Conservation (phyloP, 2,113 vertebrate species). For the Caretta caretta region DNA sequence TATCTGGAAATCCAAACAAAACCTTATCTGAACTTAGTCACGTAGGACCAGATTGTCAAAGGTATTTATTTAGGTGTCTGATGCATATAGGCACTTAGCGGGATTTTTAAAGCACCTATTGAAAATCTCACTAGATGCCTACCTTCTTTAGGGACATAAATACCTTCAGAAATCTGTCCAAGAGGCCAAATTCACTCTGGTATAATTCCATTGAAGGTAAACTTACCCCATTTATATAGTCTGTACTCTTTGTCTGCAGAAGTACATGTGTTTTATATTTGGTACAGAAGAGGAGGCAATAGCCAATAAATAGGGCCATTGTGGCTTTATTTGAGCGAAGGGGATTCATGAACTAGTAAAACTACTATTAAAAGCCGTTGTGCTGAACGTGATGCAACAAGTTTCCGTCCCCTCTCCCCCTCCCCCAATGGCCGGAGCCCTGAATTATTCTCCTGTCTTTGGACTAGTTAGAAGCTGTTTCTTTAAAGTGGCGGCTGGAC, state of each 20-base stretch:
- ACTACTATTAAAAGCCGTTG: background rate
- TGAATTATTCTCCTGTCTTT: background rate
- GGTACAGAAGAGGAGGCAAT: background rate
- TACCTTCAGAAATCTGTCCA: constrained; percentile 25
- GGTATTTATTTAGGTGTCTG: constrained; percentile 9
- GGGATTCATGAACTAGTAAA: constrained; percentile 4
- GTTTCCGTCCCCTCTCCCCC: background rate
- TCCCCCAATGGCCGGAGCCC: background rate
- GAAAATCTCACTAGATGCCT: background rate
- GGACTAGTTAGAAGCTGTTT: background rate
- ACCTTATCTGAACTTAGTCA: background rate
- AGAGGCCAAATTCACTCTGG: background rate
- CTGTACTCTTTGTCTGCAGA: background rate
- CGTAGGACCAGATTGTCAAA: background rate
- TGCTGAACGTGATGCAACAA: background rate
- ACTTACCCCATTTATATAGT: background rate
- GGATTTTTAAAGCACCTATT: background rate
- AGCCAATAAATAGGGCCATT: background rate
- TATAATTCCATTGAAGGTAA: background rate
- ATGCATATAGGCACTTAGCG: background rate
- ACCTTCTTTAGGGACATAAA: background rate
- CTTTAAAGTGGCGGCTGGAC: background rate
- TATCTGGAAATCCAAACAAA: background rate
- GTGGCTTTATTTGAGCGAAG: constrained; percentile 6
- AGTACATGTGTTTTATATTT: background rate